phyloP scores from a whole-genome alignment of 64 coral and sea anemone species.

The Dendronephthya gigantea region DNA sequence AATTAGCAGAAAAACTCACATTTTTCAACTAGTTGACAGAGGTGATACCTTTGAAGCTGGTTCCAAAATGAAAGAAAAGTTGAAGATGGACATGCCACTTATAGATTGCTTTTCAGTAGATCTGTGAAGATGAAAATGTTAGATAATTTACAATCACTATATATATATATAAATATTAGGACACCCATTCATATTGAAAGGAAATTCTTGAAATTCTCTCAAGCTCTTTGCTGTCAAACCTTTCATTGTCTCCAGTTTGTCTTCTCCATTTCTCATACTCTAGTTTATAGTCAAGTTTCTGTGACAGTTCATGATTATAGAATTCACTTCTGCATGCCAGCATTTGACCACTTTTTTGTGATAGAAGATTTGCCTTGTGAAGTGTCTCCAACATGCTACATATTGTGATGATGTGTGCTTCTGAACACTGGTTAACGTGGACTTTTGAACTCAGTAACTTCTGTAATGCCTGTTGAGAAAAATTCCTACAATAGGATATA shows the following conservation, averaged over 20 bases:
- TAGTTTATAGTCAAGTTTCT: slow-evolving; percentile 83
- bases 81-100: slow-evolving; percentile 45
- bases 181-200: no score
- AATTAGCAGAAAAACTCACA: no score
- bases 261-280: slow-evolving; percentile 84
- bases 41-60: slow-evolving; percentile 84
- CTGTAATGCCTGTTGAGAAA: neutral
- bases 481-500: no score
- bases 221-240: neutral
- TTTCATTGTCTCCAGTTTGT: neutral
- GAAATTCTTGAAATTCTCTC: neutral
- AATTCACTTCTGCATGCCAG: slow-evolving; percentile 49
- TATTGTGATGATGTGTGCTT: neutral
- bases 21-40: no score
- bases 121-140: neutral
- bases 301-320: slow-evolving; percentile 82
- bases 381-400: neutral
- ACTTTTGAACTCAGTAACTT: neutral
- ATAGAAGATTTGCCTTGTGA: neutral
- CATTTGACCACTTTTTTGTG: neutral
- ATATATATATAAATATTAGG: no score
- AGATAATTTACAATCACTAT: no score
- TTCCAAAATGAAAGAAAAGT: slow-evolving; percentile 79
- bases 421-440: neutral
- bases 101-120: neutral